Evolutionary conservation across 2,888 invertebrate species (phyloP), one percentile per base, ranked within the genome.

Genomic region (Ptilodon capucinus): DNA sequence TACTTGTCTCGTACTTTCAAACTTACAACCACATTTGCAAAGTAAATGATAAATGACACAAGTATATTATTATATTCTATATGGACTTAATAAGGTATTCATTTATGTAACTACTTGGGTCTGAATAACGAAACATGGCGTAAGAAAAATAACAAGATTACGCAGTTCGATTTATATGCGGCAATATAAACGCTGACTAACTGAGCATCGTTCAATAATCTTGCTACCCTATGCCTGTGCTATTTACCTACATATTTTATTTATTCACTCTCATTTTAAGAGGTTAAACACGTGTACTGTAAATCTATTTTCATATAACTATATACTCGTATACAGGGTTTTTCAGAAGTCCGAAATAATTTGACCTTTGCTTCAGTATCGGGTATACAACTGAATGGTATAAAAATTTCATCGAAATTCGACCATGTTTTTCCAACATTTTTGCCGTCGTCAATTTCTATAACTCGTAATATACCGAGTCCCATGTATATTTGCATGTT

Each of bases 191-290:
- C 30, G 38, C 17, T 11, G 44, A 47, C 17, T 38, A 38, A 40
- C 36, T 48, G 30, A 38, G 39, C 28, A 46, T 35, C 43, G 19
- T 32, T 50, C 30, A 42, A 21, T 44, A 41, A 57, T 48, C 42
- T 40, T 47, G 46, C n/a, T 43, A 61, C 54, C 40, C 58, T 51
- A 57, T 62, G 51, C 62, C 48, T 62, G 51, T 45, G 50, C 13
- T 51, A 57, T 60, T 48, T 54, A 54, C 52, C 49, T 46, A 54
- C 52, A 51, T 46, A 48, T 52, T 41, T 51, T 46, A 51, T 48
- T 11, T n/a, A n/a, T n/a, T n/a, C n/a, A n/a, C n/a, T n/a, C n/a
- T n/a, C n/a, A n/a, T n/a, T n/a, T n/a, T n/a, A n/a, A n/a, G n/a
- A n/a, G n/a, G n/a, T n/a, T n/a, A n/a, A n/a, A n/a, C n/a, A n/a